Evolutionary conservation across 1,140 invertebrate species (phyloP), one percentile per base, ranked within the genome.

Genomic region (Rhagoletis pomonella): DNA sequence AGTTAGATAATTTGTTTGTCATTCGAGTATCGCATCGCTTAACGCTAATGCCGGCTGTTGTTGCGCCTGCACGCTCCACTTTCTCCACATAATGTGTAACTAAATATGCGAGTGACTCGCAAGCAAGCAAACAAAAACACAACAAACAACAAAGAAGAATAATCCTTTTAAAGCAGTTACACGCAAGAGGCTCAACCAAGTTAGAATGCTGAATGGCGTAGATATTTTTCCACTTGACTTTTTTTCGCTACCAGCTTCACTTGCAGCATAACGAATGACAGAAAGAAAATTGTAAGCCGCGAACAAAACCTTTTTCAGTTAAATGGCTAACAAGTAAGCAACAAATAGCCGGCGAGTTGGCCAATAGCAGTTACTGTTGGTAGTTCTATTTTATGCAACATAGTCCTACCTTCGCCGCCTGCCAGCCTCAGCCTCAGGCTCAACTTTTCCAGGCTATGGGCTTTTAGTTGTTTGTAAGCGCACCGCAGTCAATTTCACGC

Each of bases 401-500:
- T 44, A 73, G 44, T 42, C 67, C 67, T 14, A 44, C 67, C 39
- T 2, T 14, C 67, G 17, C 39, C 67, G 0, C 39, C 14, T 47
- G 4, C 12, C 7, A 39, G 64, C 12, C 7, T 67, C 39, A 39
- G 7, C 39, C 5, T 17, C 17, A 10, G 12, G 67, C 67, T 44
- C 60, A 62, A 14, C 60, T 14, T 62, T 14, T 62, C 12, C 17
- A 62, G 58, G 65, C 67, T 42, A 10, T 29, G 3, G 65, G 65
- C 65, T 67, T 29, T 67, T 10, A 77, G 73, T 42, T 81, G 47
- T 81, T 81, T 81, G 73, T 81, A 55, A 81, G 73, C 6, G 73
- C 19, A 47, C 47, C 73, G 73, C 47, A 55, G 47, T 42, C 73
- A 81, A 81, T 81, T 81, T 81, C 73, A 81, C 73, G 73, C 73